Evolutionary conservation across 35 echinoderm and acorn worm genomes (phyloP), one percentile per base, ranked within the genome.

Genomic region (Amphiura filiformis): DNA sequence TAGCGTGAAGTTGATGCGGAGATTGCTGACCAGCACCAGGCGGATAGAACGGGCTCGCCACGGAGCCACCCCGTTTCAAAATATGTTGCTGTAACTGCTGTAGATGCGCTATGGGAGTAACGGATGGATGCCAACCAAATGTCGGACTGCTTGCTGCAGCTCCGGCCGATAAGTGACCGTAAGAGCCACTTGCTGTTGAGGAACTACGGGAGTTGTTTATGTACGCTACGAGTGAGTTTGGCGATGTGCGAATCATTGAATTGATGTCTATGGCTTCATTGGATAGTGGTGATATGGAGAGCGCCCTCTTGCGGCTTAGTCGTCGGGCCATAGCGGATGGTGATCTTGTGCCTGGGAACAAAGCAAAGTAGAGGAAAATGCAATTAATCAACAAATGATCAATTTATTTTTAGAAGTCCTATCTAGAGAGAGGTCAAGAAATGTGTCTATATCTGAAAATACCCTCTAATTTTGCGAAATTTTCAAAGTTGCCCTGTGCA

Each of bases 211-310:
- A 94, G 52, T 89, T 99, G 80, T 99, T 94, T 36, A 99, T 92
- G 84, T 99, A 99, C n/a, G 96, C 96, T 15, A 99, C 93, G n/a
- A 99, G 87, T 26, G 96, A 99, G 84, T 99, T 99, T 30, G 96
- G 96, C 14, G 96, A 99, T 20, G 93, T 94, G 13, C 93, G 87
- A 35, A 99, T 99, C 93, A 99, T 94, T 1, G 96, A 87, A 38
- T 99, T 93, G 49, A 99, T 99, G 80, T 99, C 96, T 37, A 99
- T 82, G 12, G 93, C 87, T 47, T 94, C 93, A 38, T 84, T 87
- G 5, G 93, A 99, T 36, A 99, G 90, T 36, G 96, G 96, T 33
- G 96, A 99, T 39, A 99, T 91, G 75, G 96, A 99, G 26, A 99
- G 93, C 31, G 78, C 91, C 28, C 96, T 81, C 84, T 95, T 99